phyloP scores from a whole-genome alignment of 2,888 invertebrate species.

The Drosophila eohydei region DNA sequence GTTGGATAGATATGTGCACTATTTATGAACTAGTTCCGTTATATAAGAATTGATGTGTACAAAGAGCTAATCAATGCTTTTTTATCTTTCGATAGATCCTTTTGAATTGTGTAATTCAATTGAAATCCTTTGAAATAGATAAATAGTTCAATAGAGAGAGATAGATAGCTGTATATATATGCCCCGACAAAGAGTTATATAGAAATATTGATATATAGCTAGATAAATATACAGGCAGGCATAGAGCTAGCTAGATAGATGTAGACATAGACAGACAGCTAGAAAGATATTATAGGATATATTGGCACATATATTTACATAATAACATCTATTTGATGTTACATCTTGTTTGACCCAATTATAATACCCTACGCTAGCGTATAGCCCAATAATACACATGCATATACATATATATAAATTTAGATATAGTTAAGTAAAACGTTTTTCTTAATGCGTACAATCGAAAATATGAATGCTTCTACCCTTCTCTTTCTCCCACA shows the following conservation, averaged over 20 bases:
- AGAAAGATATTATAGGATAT: not conserved
- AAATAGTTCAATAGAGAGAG: not conserved
- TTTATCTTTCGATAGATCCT: too few relatives aligned
- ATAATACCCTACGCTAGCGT: not conserved
- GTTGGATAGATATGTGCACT: too few relatives aligned
- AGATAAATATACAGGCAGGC: too few relatives aligned
- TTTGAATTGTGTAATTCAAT: too few relatives aligned
- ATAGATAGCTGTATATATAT: too few relatives aligned
- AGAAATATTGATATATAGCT: too few relatives aligned
- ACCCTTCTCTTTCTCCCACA: not conserved
- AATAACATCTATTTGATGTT: not conserved
- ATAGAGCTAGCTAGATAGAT: not conserved
- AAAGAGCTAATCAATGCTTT: too few relatives aligned
- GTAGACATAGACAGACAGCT: not conserved
- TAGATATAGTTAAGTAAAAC: slow-evolving; percentile 11
- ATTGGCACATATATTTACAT: not conserved
- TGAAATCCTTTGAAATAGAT: not conserved
- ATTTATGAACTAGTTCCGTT: too few relatives aligned
- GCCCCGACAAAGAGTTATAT: too few relatives aligned
- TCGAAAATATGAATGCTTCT: slow-evolving; percentile 28
- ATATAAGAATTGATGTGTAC: too few relatives aligned
- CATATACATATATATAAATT: slow-evolving; percentile 1
- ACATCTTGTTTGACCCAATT: slow-evolving; percentile 7
- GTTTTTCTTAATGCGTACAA: slow-evolving; percentile 31
- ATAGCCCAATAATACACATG: slow-evolving; percentile 1